phyloP scores from a whole-genome alignment of 2,888 invertebrate species.

The Chrysolina oricalcia region DNA sequence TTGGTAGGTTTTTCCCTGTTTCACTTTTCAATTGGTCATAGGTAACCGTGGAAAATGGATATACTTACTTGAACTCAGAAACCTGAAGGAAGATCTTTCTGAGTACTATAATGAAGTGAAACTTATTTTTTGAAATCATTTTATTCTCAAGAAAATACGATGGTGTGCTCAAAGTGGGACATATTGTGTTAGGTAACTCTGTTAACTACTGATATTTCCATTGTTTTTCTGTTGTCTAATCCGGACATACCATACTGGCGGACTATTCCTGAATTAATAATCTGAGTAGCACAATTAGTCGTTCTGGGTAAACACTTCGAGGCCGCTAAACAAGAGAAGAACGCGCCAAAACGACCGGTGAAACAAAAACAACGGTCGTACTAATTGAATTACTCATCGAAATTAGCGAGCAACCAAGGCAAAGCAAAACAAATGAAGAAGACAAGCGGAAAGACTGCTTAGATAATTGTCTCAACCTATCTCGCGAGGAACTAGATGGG shows the following conservation, averaged over 20 bases:
- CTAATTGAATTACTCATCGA: slow-evolving; percentile 52
- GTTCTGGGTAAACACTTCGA: slow-evolving; percentile 30
- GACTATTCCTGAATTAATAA: slow-evolving; percentile 13
- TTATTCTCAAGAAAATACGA: too few species aligned
- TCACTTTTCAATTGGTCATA: too few species aligned
- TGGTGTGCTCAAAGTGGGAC: too few species aligned
- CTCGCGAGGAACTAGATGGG: slow-evolving; percentile 25
- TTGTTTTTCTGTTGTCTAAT: background rate
- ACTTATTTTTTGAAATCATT: too few species aligned
- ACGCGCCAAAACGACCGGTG: slow-evolving; percentile 28
- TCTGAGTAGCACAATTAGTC: slow-evolving; percentile 18
- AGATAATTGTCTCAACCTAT: slow-evolving; percentile 46
- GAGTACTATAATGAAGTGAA: too few species aligned
- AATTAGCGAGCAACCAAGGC: slow-evolving; percentile 47
- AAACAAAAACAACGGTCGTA: slow-evolving; percentile 46
- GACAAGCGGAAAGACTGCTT: slow-evolving; percentile 43
- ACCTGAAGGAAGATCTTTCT: too few species aligned
- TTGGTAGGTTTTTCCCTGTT: too few species aligned
- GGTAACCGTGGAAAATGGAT: too few species aligned
- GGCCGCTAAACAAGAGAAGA: slow-evolving; percentile 37
- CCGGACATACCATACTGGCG: background rate
- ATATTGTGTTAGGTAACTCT: too few species aligned
- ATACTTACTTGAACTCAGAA: too few species aligned
- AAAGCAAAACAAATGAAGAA: slow-evolving; percentile 48
- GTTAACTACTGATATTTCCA: background rate